Evolutionary conservation across 2,888 invertebrate species (phyloP), one percentile per base, ranked within the genome.

Genomic region (Troilus luridus): DNA sequence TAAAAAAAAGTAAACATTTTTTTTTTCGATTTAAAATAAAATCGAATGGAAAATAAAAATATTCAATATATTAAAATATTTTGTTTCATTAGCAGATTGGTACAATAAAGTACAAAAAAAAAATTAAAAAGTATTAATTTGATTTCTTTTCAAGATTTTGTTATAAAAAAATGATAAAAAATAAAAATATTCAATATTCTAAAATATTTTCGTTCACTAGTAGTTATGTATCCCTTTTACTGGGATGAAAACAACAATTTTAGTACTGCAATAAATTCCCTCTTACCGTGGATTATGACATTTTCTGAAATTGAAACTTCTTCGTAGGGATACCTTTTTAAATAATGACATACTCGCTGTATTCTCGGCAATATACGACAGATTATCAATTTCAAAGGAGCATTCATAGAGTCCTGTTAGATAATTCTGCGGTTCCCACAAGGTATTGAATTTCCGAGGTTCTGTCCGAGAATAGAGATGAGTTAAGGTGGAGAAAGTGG

Each of bases 401-500:
- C 27, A 67, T 24, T 24, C 67, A 77, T 0, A 17, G 8, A 77
- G 72, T 14, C 17, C 72, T 77, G n/a, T 77, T 41, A 19, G 41
- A 27, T 17, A 7, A 41, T 77, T 67, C 67, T 24, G 24, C 5
- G 27, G 24, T 67, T 77, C 41, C 72, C 72, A 41, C 41, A 41
- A 77, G 72, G 14, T 41, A 77, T 41, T 77, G 72, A 77, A 77
- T 77, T 41, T 19, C 72, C 41, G 72, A 77, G 72, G 72, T 77
- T 77, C 19, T 77, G 72, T 27, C 72, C 2, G 72, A 41, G 27
- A 77, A 77, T 27, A 41, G 72, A 41, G 72, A 41, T 77, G 72
- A 77, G 72, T 41, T 77, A 77, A 27, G 72, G 8, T 27, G 72
- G 72, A 77, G 72, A 77, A 77, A 77, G 72, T 77, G 72, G 41